phyloP scores from a whole-genome alignment of 2,888 invertebrate genomes.

The Muschampia plurimacula region DNA sequence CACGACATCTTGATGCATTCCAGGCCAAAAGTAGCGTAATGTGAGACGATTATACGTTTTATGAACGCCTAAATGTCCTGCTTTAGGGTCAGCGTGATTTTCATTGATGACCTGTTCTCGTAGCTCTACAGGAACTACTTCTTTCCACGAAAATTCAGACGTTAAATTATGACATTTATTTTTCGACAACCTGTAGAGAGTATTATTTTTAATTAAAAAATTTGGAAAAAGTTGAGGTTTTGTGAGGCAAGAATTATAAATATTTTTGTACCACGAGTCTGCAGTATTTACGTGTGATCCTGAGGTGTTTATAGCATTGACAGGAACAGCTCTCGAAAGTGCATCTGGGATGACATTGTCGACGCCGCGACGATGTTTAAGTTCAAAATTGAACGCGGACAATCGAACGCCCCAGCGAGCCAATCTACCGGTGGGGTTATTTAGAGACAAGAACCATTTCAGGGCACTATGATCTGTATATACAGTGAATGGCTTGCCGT shows the following conservation, averaged over 20 bases:
- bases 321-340: slow-evolving; percentile 38
- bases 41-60: slow-evolving; percentile 47
- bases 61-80: slow-evolving; percentile 44
- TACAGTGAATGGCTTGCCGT: slow-evolving; percentile 45
- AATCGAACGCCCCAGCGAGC: slow-evolving; percentile 49
- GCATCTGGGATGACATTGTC: slow-evolving; percentile 50
- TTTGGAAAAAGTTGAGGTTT: no score
- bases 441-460: slow-evolving; percentile 47
- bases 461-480: slow-evolving; percentile 49
- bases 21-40: slow-evolving; percentile 34
- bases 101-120: neutral
- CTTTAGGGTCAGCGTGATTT: slow-evolving; percentile 14
- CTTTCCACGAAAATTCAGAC: no score
- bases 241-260: neutral
- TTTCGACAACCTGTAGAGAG: no score
- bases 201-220: no score
- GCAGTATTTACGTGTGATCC: neutral
- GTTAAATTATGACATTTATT: no score
- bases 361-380: slow-evolving; percentile 46
- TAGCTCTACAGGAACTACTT: no score
- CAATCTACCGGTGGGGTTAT: slow-evolving; percentile 48
- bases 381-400: slow-evolving; percentile 44
- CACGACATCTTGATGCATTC: slow-evolving; percentile 44
- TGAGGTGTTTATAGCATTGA: neutral
- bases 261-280: neutral